Evolutionary conservation across 2,113 vertebrate species (phyloP).

Genomic region (Zonotrichia leucophrys): DNA sequence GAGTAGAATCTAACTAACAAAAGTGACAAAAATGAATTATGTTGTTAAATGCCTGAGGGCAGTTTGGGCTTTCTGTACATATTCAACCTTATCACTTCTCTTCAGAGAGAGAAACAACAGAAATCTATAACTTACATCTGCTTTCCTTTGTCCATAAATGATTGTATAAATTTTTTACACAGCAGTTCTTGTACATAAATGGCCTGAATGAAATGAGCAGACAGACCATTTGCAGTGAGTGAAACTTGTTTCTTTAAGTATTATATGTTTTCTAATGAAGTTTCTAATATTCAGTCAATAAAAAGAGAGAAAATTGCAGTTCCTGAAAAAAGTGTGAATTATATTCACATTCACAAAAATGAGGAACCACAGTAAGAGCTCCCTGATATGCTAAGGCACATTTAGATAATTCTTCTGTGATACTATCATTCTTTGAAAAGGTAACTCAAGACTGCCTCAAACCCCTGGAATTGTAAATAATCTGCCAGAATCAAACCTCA

Average conservation of each 20-base stretch:
- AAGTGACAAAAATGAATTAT: background rate
- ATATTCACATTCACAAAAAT: background rate
- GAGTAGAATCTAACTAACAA: background rate
- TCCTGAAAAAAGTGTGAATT: background rate
- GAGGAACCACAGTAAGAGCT: background rate
- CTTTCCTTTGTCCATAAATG: background rate
- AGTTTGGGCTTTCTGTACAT: background rate
- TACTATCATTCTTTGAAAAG: background rate
- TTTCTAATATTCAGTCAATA: background rate
- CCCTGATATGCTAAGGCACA: background rate
- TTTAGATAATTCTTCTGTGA: background rate
- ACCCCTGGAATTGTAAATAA: background rate
- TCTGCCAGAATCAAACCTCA: background rate
- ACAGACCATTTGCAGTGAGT: background rate
- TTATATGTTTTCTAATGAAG: slow-evolving; percentile 3
- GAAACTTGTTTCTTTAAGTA: background rate
- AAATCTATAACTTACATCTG: background rate
- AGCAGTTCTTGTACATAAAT: background rate
- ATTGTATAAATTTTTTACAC: background rate
- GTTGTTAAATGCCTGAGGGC: background rate
- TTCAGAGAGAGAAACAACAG: background rate
- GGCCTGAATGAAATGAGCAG: background rate
- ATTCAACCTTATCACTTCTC: background rate
- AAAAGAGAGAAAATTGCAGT: background rate
- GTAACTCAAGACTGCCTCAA: background rate